phyloP scores from a whole-genome alignment of 2,888 invertebrate species.

The Watsonalla cultraria region DNA sequence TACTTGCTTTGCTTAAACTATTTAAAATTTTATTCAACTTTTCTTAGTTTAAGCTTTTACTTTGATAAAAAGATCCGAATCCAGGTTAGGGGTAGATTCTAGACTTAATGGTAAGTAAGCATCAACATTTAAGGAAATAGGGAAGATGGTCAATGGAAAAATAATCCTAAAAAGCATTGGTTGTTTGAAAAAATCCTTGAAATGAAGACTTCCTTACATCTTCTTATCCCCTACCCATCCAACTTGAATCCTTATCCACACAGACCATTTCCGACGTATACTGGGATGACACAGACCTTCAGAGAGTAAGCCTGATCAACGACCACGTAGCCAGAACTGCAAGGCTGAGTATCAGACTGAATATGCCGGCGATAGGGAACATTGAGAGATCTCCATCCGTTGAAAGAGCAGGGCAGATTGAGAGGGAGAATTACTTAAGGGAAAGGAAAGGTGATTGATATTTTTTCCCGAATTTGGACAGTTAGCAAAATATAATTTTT shows the following conservation, averaged over 20 bases:
- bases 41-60: too few species aligned
- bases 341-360: slow-evolving; percentile 39
- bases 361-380: slow-evolving; percentile 40
- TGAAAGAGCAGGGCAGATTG: slow-evolving; percentile 52
- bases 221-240: not conserved
- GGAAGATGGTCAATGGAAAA: not conserved
- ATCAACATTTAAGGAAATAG: too few species aligned
- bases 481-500: too few species aligned
- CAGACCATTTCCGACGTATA: slow-evolving; percentile 44
- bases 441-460: slow-evolving; percentile 51
- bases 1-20: too few species aligned
- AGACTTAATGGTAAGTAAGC: too few species aligned
- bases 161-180: too few species aligned
- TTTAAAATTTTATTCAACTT: too few species aligned
- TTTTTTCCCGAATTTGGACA: too few species aligned
- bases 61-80: too few species aligned
- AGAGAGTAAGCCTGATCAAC: slow-evolving; percentile 40
- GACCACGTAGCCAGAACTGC: slow-evolving; percentile 37
- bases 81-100: too few species aligned
- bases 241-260: not conserved
- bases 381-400: slow-evolving; percentile 53
- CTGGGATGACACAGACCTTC: slow-evolving; percentile 40
- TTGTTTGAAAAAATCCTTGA: too few species aligned
- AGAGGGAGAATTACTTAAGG: slow-evolving; percentile 53
- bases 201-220: not conserved